Base-by-base conservation (phyloP, 1,140 invertebrate species). In the Tetragonula clypearis region DNA sequence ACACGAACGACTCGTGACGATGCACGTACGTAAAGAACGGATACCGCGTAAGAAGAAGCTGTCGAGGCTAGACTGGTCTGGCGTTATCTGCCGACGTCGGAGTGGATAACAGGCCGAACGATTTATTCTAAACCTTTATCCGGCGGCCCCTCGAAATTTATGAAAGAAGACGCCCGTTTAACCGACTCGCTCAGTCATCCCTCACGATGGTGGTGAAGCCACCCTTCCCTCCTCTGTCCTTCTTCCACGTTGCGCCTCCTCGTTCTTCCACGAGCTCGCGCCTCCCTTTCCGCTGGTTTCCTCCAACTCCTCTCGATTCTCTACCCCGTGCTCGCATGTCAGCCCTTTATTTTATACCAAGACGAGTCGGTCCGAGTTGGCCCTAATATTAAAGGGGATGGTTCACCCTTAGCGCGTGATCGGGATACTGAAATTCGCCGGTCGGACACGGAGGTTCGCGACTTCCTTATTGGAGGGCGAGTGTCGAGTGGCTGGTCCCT, bases 101-200 rank as follows among this genome's bases (percentile, higher is more conserved):
- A 94, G 92, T 93, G 93, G 93, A 94, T 94, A 94, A 94, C 93
- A 91, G 92, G 90, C 89, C 92, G 90, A 94, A 91, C 93, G 92
- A 95, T 95, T 95, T 95, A 95, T 95, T 92, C 92, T 92, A 93
- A 94, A 94, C 91, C 93, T 93, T 94, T 94, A 94, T 95, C 92
- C 92, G 79, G 90, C 90, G 84, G 73, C 92, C 92, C 91, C 92
- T 93, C 90, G 92, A 94, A 95, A 95, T 95, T 95, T 95, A 95
- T 95, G 94, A 95, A 95, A 94, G 93, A 94, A 94, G 93, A 93
- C 93, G 93, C 91, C 92, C 93, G 93, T 93, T 94, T 94, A 95
- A 94, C 94, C 93, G 92, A 95, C 93, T 94, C 93, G 93, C 92
- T 94, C 93, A 93, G 93, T 95, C 94, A 94, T 95, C 94, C 92